Base-by-base conservation (phyloP, 2,113 vertebrate genomes). In the Apeltes quadracus region DNA sequence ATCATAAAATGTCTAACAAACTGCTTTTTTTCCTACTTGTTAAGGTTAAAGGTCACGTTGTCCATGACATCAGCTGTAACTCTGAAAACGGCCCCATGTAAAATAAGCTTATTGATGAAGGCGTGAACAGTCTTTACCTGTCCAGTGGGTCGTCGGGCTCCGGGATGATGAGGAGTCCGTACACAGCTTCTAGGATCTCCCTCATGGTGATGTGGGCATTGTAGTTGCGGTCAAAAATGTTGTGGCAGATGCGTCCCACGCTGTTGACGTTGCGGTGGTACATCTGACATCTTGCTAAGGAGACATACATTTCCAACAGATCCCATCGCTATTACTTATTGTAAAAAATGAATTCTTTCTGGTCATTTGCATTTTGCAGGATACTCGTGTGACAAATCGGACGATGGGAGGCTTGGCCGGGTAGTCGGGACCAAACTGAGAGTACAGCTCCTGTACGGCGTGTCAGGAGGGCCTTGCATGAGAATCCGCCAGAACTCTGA, bases 191-290 rank as follows among this genome's bases (percentile, higher is more conserved):
- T 5, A 92, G 72, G 32, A 92, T 75, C 16, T 93, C 85, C 61
- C 78, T 90, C 88, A 90, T 89, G 69, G 90, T 90, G 56, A 93
- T 1, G 16, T 91, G 84, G 1, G 90, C 89, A 0, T 87, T 90
- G 72, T 93, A 92, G 61, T 66, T 86, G 7, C 90, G 90, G 61
- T 92, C 90, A 82, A 93, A 92, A 55, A 93, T 84, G 72, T 89
- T 91, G 82, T 91, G 91, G 76, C 91, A 92, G 68, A 92, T 89
- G 34, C 90, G 86, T 0, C 90, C 91, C 48, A 88, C 87, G 13
- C 70, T 92, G 75, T 92, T 92, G 43, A 92, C 67, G 48, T 92
- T 92, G 75, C 91, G 92, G 77, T 92, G 90, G 72, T 92, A 91
- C 1, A 92, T 51, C 91, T 92, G 62, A 20, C 1, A 8, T 32